Percentiles rank a stretch among this genome's conserved stretches.
Conservation (phyloP, 2,797 vertebrate genomes). For the Choloepus didactylus region DNA sequence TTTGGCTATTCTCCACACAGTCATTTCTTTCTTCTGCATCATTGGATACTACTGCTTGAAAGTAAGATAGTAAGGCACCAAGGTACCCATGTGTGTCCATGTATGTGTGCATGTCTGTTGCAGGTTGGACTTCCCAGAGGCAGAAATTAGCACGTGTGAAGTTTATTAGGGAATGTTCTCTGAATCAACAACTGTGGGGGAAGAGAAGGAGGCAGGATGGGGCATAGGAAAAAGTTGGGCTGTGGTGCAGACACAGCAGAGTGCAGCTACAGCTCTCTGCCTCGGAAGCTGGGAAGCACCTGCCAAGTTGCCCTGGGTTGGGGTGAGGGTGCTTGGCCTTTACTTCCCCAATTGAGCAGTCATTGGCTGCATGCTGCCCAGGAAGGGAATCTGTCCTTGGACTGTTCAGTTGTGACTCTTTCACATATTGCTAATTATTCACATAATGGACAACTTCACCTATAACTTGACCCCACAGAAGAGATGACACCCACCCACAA, state of each 20-base stretch:
- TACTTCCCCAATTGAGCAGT: not conserved
- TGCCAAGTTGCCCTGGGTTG: not conserved
- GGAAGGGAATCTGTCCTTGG: not conserved
- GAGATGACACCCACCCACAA: not conserved
- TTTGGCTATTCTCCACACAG: constrained; percentile 94
- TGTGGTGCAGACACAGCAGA: fast-evolving
- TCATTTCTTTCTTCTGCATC: constrained; percentile 98
- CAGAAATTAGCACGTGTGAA: fast-evolving
- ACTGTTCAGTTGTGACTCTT: not conserved
- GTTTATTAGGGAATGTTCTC: not conserved
- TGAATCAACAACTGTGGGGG: too few relatives aligned
- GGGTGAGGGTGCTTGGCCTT: not conserved
- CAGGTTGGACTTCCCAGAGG: not conserved
- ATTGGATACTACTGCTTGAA: constrained; percentile 99
- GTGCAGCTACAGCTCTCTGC: not conserved
- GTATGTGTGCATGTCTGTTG: fast-evolving
- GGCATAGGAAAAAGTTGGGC: not conserved
- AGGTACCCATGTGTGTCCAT: not conserved
- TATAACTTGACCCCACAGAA: not conserved
- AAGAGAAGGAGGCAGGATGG: not conserved
- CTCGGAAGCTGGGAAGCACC: not conserved
- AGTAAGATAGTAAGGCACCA: constrained; percentile 84
- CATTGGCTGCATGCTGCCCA: not conserved
- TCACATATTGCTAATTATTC: not conserved
- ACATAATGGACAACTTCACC: not conserved